Conservation (phyloP, 2,113 vertebrate genomes). For the Steatornis caripensis region DNA sequence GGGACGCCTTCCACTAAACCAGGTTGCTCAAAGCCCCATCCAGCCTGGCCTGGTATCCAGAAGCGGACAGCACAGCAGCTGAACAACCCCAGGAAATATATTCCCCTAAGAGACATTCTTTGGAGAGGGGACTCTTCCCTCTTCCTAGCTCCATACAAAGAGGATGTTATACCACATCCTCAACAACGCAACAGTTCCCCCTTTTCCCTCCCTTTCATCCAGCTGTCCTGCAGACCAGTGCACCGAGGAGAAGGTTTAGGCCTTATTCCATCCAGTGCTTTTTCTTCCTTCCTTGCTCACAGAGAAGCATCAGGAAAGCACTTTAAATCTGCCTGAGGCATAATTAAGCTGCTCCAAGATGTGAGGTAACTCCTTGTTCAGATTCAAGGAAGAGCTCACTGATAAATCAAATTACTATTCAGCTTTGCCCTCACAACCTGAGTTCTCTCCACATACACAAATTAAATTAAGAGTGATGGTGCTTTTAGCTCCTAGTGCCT, state of each 20-base stretch:
- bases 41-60: too few species aligned
- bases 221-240: neutral
- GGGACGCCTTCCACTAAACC: too few species aligned
- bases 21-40: too few species aligned
- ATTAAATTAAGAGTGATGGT: constrained; percentile 7
- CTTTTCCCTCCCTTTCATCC: neutral
- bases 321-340: neutral
- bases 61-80: neutral
- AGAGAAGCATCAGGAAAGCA: neutral
- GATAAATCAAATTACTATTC: constrained; percentile 9
- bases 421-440: neutral
- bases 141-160: neutral
- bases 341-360: neutral
- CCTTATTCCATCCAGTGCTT: neutral
- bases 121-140: neutral
- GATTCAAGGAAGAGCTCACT: neutral
- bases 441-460: neutral
- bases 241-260: neutral
- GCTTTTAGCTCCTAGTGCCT: neutral
- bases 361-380: neutral
- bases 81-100: neutral
- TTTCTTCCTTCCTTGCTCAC: neutral
- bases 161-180: neutral
- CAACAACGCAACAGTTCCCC: neutral
- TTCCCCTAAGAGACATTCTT: neutral